A percentile compares a stretch with the other conserved stretches of the same genome.
Conservation (phyloP, 2,888 invertebrate species). For the Tinea trinotella region DNA sequence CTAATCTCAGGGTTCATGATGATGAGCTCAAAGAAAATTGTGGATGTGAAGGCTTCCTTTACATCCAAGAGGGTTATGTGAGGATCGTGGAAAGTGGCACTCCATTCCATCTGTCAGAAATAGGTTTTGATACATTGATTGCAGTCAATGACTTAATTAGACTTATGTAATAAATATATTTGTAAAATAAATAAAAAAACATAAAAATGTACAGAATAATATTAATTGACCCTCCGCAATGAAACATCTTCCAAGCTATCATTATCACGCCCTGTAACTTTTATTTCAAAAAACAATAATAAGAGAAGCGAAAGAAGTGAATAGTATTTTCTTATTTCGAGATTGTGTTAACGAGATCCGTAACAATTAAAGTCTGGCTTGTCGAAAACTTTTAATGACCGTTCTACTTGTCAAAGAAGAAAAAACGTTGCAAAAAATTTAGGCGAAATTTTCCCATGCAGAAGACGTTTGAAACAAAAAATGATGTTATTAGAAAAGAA, state of each 20-base stretch:
- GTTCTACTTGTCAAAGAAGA: conserved; percentile 35
- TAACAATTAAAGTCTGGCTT: conserved; percentile 50
- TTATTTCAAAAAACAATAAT: not conserved
- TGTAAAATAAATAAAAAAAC: no score
- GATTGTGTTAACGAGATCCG: conserved; percentile 42
- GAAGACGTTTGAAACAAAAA: not conserved
- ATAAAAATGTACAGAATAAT: no score
- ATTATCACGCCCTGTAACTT: not conserved
- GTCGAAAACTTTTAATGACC: conserved; percentile 63
- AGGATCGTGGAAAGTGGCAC: no score
- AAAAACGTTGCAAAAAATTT: conserved; percentile 14
- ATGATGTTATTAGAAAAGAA: not conserved
- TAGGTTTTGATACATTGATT: no score
- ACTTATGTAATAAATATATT: no score
- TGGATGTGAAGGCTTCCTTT: no score
- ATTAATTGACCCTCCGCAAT: no score
- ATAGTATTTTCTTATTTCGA: not conserved
- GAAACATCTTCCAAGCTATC: not conserved
- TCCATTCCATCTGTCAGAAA: no score
- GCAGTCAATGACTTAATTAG: no score
- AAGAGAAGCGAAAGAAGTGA: not conserved
- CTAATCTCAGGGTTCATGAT: no score
- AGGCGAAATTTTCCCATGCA: not conserved
- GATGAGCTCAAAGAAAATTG: no score
- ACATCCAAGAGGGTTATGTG: no score